These are phyloP conservation scores for Delphinapterus leucas DNA, from an alignment of 2,113 vertebrate species.

Conservation along the genomic window DNA sequence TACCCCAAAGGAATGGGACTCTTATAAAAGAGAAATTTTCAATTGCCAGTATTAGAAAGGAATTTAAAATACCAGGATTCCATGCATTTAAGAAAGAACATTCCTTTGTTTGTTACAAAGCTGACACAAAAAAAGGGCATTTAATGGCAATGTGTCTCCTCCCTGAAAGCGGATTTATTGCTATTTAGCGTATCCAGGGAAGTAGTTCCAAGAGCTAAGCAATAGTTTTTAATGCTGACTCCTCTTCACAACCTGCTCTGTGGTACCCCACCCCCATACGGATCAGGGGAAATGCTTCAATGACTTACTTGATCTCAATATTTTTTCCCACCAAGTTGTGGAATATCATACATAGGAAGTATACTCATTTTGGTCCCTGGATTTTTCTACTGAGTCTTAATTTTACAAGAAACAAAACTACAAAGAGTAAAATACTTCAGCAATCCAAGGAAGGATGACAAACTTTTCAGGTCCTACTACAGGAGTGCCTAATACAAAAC, in stretches of 20 bases:
- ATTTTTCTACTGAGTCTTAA: not conserved
- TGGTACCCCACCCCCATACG: not conserved
- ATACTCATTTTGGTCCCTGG: not conserved
- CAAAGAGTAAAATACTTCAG: not conserved
- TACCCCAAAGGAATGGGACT: not conserved
- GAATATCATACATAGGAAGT: slow-evolving; percentile 3
- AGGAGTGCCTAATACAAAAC: not conserved
- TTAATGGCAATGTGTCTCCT: slow-evolving; percentile 24
- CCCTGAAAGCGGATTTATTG: slow-evolving; percentile 8
- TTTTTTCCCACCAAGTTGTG: not conserved
- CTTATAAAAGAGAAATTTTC: not conserved
- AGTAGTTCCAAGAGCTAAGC: slow-evolving; percentile 48
- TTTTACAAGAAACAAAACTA: slow-evolving; percentile 35
- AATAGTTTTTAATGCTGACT: slow-evolving; percentile 49
- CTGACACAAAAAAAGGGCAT: slow-evolving; percentile 39
- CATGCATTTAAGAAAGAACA: not conserved
- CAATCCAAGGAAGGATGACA: not conserved
- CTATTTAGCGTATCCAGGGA: slow-evolving; percentile 30
- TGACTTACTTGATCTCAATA: not conserved
- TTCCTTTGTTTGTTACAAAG: slow-evolving; percentile 35
- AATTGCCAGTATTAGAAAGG: not conserved
- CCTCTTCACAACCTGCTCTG: slow-evolving; percentile 49
- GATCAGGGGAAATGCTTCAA: not conserved
- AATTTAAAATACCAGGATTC: slow-evolving; percentile 15
- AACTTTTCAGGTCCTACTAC: not conserved